These are phyloP conservation scores for Ranitomeya variabilis DNA, from an alignment of 2,113 vertebrate genomes.

Conservation along the genomic window DNA sequence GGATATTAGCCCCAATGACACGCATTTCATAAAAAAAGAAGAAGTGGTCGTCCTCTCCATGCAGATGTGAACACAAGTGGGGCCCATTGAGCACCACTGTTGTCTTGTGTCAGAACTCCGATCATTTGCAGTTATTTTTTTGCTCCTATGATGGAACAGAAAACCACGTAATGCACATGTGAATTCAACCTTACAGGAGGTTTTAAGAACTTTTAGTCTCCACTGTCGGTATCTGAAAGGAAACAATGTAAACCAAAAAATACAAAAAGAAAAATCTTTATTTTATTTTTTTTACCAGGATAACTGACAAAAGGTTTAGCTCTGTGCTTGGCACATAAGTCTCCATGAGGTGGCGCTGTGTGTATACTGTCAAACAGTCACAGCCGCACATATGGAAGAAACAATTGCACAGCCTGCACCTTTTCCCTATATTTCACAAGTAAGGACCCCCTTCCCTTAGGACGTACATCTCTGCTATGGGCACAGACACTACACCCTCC, in stretches of 20 bases:
- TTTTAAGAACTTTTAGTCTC: neutral
- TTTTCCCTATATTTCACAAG: constrained; percentile 6
- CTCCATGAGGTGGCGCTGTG: constrained; percentile 48
- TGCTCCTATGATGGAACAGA: too few relatives aligned
- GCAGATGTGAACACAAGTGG: too few relatives aligned
- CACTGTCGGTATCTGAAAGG: neutral
- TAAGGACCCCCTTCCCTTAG: neutral
- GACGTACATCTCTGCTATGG: neutral
- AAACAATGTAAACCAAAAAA: neutral
- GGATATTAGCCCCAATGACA: too few relatives aligned
- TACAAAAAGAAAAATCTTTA: constrained; percentile 50
- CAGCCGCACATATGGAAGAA: constrained; percentile 46
- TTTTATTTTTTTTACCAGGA: constrained; percentile 26
- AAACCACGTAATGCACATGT: too few relatives aligned
- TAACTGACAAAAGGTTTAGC: constrained; percentile 43
- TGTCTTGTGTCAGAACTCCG: too few relatives aligned
- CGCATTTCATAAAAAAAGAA: too few relatives aligned
- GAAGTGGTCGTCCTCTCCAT: too few relatives aligned
- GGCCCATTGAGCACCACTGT: too few relatives aligned
- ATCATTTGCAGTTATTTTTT: too few relatives aligned
- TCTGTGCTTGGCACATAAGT: constrained; percentile 50
- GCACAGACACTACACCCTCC: neutral
- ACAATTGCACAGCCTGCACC: neutral
- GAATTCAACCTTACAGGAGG: too few relatives aligned
- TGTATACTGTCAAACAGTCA: constrained; percentile 11